Evolutionary conservation across 2,113 vertebrate species (phyloP), one percentile per base, ranked within the genome.

Genomic region (Podiceps cristatus): DNA sequence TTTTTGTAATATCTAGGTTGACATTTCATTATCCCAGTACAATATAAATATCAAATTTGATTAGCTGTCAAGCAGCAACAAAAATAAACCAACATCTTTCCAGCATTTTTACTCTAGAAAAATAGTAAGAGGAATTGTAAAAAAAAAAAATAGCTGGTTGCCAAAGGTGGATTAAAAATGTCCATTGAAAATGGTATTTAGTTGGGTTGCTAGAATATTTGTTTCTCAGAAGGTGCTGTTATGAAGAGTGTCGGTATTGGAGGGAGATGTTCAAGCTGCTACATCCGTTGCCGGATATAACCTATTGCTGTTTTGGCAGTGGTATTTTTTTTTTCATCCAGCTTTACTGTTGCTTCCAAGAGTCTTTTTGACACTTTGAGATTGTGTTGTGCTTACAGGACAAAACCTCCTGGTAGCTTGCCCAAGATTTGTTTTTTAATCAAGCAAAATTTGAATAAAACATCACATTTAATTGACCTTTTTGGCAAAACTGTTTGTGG

Each of bases 11-110:
- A 92, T 47, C 44, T 18, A 31, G n/a, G 52, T 75, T 96, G 95
- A 93, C 89, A 88, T 96, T 95, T 96, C 69, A 72, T 87, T 96
- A 88, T 86, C 67, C 45, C 22, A 45, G 69, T 88, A 67, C 74
- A 88, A 83, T 85, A 88, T 93, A 97, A 95, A 90, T 90, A 93
- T 60, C 47, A 78, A 90, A 91, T 66, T 80, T 86, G 66, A 90
- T 93, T 85, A 90, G 42, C 74, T 96, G 53, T 96, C 81, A 91
- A 79, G 69, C 17, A 68, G 45, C 58, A 96, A 58, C 66, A 76
- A 79, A 96, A 95, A 68, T 13, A 94, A 88, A 47, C 58, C 55
- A 87, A 64, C 45, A 66, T 68, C 31, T 82, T 94, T 68, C 75
- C 53, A 59, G 94, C 19, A 33, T 58, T 94, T 95, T 86, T 75